A percentile compares a stretch with the other conserved stretches of the same genome.
These are phyloP conservation scores for Syngnathus typhle DNA, from an alignment of 2,113 vertebrate species.

Conservation along the genomic window DNA sequence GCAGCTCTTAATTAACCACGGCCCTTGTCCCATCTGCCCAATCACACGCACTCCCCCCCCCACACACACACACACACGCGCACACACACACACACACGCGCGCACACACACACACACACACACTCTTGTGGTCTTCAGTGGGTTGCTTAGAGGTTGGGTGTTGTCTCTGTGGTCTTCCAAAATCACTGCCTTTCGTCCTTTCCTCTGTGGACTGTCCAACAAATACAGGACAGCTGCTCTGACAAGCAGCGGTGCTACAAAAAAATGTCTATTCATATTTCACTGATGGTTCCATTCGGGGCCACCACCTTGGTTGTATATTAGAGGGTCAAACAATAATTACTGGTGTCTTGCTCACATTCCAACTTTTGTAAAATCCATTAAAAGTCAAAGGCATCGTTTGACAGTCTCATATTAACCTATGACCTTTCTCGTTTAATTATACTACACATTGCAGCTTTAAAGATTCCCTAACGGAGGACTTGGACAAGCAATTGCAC, in stretches of 20 bases:
- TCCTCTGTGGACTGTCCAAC: conserved; percentile 23
- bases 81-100: conserved; percentile 16
- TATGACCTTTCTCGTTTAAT: conserved; percentile 2
- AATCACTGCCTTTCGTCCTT: conserved; percentile 58
- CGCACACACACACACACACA: conserved; percentile 8
- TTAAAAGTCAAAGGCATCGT: not conserved
- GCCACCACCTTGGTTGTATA: not conserved
- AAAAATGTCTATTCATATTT: not conserved
- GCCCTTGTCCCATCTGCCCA: conserved; percentile 35
- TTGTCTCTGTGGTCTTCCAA: conserved; percentile 48
- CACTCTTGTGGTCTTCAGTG: conserved; percentile 30
- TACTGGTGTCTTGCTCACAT: no score
- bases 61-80: conserved; percentile 1
- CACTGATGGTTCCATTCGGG: not conserved
- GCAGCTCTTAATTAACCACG: conserved; percentile 47
- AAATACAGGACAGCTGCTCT: not conserved
- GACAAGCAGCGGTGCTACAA: not conserved
- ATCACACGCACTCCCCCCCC: conserved; percentile 9
- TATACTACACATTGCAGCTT: conserved; percentile 10
- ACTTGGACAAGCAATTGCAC: conserved; percentile 25
- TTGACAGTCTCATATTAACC: not conserved
- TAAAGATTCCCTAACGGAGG: conserved; percentile 10
- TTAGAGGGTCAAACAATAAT: no score
- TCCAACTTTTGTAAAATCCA: no score
- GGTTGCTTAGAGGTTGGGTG: conserved; percentile 36